These are phyloP conservation scores for Aelia acuminata DNA, from an alignment of 2,888 invertebrate genomes.

Conservation along the genomic window DNA sequence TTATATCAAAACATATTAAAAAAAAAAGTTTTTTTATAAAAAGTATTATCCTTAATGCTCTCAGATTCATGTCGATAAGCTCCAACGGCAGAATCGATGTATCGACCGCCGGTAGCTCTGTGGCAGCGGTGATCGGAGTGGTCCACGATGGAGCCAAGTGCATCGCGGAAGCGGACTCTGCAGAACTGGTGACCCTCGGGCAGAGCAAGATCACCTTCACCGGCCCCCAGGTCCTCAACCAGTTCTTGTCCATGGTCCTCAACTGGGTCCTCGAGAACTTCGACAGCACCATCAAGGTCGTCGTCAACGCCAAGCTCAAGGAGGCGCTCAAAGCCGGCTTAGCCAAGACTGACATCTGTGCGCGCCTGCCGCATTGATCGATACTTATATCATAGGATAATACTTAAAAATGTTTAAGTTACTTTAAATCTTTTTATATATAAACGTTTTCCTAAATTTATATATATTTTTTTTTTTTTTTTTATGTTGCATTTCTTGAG, in stretches of 20 bases:
- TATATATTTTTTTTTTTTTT: too few species aligned
- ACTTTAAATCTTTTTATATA: too few species aligned
- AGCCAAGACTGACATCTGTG: constrained; percentile 62
- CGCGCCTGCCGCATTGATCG: neutral
- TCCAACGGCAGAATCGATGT: constrained; percentile 61
- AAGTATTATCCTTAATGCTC: neutral
- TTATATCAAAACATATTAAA: too few species aligned
- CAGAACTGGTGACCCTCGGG: constrained; percentile 60
- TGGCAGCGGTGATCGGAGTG: constrained; percentile 61
- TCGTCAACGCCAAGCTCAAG: constrained; percentile 60
- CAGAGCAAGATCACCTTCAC: constrained; percentile 61
- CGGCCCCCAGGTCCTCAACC: constrained; percentile 63
- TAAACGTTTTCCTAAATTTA: too few species aligned
- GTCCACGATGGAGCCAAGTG: constrained; percentile 58
- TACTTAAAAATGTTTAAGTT: too few species aligned
- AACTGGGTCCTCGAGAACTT: constrained; percentile 63
- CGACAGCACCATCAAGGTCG: constrained; percentile 59
- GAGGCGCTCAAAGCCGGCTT: constrained; percentile 59
- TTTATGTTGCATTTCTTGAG: too few species aligned
- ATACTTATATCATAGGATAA: neutral
- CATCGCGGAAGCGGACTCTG: constrained; percentile 57
- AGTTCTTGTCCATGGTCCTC: constrained; percentile 60
- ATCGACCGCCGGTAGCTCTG: constrained; percentile 58
- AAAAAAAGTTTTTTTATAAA: too few species aligned
- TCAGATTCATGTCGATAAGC: constrained; percentile 59